Evolutionary conservation across 2,888 invertebrate genomes (phyloP).

Genomic region (Caradrina kadenii): DNA sequence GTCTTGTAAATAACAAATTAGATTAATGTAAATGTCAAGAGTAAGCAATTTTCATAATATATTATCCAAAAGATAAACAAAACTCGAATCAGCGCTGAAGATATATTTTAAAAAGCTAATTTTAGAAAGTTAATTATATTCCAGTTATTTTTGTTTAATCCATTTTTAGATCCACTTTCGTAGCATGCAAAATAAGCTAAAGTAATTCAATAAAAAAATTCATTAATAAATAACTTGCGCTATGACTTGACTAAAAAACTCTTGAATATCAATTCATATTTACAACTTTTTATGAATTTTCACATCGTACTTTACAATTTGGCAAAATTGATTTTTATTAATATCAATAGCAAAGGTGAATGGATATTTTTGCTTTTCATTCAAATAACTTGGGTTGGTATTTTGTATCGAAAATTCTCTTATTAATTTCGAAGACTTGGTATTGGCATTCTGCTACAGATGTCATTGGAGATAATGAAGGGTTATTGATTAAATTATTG

Average conservation of each 20-base stretch:
- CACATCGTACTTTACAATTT: not conserved
- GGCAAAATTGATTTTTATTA: not conserved
- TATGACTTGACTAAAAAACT: not conserved
- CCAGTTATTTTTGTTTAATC: no score
- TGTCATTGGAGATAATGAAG: not conserved
- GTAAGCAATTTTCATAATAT: no score
- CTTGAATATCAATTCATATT: constrained; percentile 10
- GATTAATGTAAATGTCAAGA: no score
- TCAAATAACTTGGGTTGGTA: not conserved
- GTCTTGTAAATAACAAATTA: no score
- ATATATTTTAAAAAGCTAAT: no score
- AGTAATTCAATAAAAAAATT: not conserved
- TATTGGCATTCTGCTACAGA: not conserved
- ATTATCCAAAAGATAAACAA: no score
- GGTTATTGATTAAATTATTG: not conserved
- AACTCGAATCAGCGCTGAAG: no score
- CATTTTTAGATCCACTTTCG: not conserved
- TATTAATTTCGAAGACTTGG: not conserved
- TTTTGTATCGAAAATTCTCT: constrained; percentile 1
- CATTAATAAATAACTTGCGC: not conserved
- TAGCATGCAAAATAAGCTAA: not conserved
- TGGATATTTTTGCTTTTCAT: not conserved
- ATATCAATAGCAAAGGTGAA: not conserved
- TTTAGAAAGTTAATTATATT: no score
- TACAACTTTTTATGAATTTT: not conserved